These are phyloP conservation scores for Staurois parvus DNA, from an alignment of 2,797 vertebrate genomes.

Conservation along the genomic window DNA sequence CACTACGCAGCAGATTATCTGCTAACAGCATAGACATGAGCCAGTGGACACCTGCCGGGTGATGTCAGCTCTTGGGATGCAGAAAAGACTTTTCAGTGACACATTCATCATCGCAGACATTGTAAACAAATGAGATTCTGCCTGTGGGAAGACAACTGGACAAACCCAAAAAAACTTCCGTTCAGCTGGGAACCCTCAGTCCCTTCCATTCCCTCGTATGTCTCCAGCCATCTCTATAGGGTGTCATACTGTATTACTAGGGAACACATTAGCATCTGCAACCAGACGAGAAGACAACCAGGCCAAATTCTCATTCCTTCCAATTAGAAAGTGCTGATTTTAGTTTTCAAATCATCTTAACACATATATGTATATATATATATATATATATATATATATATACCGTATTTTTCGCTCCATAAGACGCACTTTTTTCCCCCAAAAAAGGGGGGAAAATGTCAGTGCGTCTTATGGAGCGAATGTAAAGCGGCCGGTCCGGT, in stretches of 20 bases:
- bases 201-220: constrained; percentile 9
- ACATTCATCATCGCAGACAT: constrained; percentile 38
- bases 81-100: constrained; percentile 39
- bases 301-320: constrained; percentile 3
- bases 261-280: constrained; percentile 30
- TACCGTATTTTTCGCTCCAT: too few species aligned
- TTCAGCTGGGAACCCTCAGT: constrained; percentile 12
- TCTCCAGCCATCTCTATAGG: constrained; percentile 33
- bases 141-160: constrained; percentile 38
- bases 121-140: constrained; percentile 40
- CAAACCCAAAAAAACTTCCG: constrained; percentile 39
- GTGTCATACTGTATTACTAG: constrained; percentile 1
- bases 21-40: constrained; percentile 24
- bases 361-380: too few species aligned
- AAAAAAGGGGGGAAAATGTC: too few species aligned
- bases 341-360: too few species aligned
- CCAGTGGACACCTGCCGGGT: constrained; percentile 56
- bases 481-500: too few species aligned
- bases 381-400: too few species aligned
- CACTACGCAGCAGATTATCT: constrained; percentile 22
- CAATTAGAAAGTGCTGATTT: not conserved
- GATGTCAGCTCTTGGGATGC: constrained; percentile 50
- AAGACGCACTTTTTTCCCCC: too few species aligned
- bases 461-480: too few species aligned
- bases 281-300: constrained; percentile 13